Percentiles rank a stretch among this genome's conserved stretches.
Evolutionary conservation across 2,797 vertebrate species (phyloP).

Genomic region (Prionace glauca): DNA sequence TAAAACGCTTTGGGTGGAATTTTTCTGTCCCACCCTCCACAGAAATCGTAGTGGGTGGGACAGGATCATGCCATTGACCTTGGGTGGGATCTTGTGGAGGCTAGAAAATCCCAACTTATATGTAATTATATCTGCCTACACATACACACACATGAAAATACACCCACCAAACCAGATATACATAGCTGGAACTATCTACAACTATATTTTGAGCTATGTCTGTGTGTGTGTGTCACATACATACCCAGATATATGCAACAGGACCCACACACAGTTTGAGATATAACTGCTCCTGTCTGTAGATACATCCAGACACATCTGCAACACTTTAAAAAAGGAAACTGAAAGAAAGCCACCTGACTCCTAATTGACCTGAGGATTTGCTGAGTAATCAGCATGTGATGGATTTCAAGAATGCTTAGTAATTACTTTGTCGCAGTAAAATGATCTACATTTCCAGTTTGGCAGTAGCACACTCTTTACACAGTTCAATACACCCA

Average conservation of each 20-base stretch:
- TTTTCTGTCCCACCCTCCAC: too few species aligned
- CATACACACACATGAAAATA: background rate
- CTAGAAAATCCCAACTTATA: too few species aligned
- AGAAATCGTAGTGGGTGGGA: too few species aligned
- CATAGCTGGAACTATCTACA: background rate
- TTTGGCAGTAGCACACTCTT: background rate
- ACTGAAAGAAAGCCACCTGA: constrained; percentile 9
- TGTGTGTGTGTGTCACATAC: background rate
- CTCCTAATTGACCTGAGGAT: constrained; percentile 10
- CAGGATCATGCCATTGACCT: too few species aligned
- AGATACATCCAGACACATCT: background rate
- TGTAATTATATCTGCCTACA: background rate
- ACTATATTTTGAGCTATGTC: background rate
- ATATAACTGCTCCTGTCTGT: background rate
- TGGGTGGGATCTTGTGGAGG: too few species aligned
- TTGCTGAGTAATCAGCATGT: background rate
- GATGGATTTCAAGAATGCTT: background rate
- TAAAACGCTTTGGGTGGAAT: background rate
- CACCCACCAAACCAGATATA: background rate
- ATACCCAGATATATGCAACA: background rate
- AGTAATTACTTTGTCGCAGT: background rate
- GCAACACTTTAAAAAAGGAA: too few species aligned
- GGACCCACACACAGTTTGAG: background rate
- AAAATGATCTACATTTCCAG: background rate
- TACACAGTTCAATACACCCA: background rate